Percentiles rank a stretch among this genome's conserved stretches.
Evolutionary conservation across 2,888 invertebrate species (phyloP).

Genomic region (Netelia inedita): DNA sequence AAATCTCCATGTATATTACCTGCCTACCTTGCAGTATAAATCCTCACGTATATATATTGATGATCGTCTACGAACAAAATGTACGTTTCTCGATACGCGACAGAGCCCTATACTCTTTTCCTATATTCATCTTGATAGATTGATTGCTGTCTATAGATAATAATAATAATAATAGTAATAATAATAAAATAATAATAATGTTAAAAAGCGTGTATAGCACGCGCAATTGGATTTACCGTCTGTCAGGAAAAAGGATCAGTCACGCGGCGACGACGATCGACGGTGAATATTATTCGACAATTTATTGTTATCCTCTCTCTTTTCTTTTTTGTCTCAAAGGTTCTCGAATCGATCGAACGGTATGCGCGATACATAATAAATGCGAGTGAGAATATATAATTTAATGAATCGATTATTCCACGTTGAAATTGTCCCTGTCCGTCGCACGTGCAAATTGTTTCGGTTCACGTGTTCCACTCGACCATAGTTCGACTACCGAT

Average conservation of each 20-base stretch:
- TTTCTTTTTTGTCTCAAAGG: slow-evolving; percentile 2
- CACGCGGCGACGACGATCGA: slow-evolving; percentile 44
- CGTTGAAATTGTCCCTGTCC: background rate
- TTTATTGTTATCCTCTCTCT: background rate
- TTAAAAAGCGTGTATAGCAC: slow-evolving; percentile 39
- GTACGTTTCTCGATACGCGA: slow-evolving; percentile 38
- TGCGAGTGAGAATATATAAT: slow-evolving; percentile 1
- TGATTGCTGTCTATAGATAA: slow-evolving; percentile 70
- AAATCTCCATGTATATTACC: background rate
- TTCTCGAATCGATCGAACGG: slow-evolving; percentile 17
- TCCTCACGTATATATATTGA: slow-evolving; percentile 23
- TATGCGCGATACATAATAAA: background rate
- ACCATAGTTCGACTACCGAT: background rate
- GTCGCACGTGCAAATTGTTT: background rate
- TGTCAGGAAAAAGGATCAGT: slow-evolving; percentile 35
- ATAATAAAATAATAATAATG: slow-evolving; percentile 35
- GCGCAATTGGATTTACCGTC: slow-evolving; percentile 21
- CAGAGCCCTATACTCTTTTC: slow-evolving; percentile 12
- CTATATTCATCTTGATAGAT: slow-evolving; percentile 62
- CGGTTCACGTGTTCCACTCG: background rate
- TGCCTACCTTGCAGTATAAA: slow-evolving; percentile 31
- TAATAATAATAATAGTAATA: background rate
- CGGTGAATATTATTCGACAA: slow-evolving; percentile 40
- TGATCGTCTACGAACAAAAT: slow-evolving; percentile 50
- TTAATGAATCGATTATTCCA: slow-evolving; percentile 4